Percentiles rank a stretch among this genome's conserved stretches.
Conservation (phyloP, 2,113 vertebrate genomes). For the Zosterops japonicus region DNA sequence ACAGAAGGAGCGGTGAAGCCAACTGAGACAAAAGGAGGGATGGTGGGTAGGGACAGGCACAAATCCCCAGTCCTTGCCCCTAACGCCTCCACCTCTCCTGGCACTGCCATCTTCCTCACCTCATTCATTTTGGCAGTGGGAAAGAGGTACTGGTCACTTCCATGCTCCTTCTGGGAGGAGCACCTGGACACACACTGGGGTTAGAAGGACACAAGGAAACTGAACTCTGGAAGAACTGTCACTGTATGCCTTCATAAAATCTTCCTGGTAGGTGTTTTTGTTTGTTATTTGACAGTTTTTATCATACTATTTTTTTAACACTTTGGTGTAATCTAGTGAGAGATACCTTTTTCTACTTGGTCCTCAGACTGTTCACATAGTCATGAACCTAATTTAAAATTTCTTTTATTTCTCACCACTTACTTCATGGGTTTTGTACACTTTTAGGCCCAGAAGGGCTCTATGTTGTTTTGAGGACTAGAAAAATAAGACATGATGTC, state of each 20-base stretch:
- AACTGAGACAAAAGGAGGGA: rapidly evolving
- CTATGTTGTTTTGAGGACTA: rapidly evolving
- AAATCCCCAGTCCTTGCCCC: rapidly evolving
- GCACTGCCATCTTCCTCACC: background rate
- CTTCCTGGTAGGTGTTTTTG: background rate
- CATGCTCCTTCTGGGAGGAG: background rate
- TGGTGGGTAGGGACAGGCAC: background rate
- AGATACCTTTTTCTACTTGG: background rate
- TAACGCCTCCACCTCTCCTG: background rate
- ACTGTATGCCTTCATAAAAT: background rate
- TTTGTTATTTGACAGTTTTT: background rate
- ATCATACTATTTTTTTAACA: background rate
- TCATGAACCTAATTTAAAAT: background rate
- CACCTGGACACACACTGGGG: rapidly evolving
- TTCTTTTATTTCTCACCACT: background rate
- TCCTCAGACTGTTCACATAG: background rate
- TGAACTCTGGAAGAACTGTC: background rate
- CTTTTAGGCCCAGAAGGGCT: background rate
- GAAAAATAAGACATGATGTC: background rate
- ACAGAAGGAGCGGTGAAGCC: background rate
- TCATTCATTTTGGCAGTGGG: background rate
- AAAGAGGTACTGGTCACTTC: background rate
- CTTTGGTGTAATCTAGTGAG: background rate
- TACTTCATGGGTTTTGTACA: background rate
- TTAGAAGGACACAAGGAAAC: background rate